Evolutionary conservation across 1,140 invertebrate species (phyloP), one percentile per base, ranked within the genome.

Genomic region (Atta cephalotes): DNA sequence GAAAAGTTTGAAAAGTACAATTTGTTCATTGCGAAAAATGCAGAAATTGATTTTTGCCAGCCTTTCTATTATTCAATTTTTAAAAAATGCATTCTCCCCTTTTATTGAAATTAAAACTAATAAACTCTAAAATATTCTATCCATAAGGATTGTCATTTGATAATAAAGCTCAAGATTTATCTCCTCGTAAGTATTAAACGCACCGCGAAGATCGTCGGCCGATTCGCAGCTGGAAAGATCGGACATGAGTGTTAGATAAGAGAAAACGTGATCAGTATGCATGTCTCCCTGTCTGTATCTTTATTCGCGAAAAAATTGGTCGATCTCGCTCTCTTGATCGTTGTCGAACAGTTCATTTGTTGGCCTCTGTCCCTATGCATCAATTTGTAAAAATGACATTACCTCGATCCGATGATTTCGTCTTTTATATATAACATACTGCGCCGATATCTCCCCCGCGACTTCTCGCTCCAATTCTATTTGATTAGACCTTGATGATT

Each of bases 61-160:
- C 16, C 53, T 25, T 76, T 10, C 16, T 21, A 65, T 78, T 70
- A 70, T 31, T 56, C 31, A 89, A 91, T 91, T 90, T 90, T 91
- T 92, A 51, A 51, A 45, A 87, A 90, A 49, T 51, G 56, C 21
- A 84, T 85, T 91, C 86, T 89, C 82, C 87, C 88, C 16, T 53
- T 63, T 93, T 92, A 92, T 93, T 90, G 72, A 85, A 25, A 31
- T 31, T 45, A 45, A 81, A 92, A 91, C 65, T 81, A 86, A 91
- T 85, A 70, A 87, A 89, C 74, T 89, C 85, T 84, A 86, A 93
- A 90, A 94, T 93, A 92, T 92, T 93, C 92, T 90, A 92, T 80
- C 68, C 86, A n/a, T 51, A 63, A 77, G 14, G 65, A 79, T 25
- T 45, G 49, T 82, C 28, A 14, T 77, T 81, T 49, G 39, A 87